Evolutionary conservation across 2,888 invertebrate genomes (phyloP).

Genomic region (Drosophila algonquin): DNA sequence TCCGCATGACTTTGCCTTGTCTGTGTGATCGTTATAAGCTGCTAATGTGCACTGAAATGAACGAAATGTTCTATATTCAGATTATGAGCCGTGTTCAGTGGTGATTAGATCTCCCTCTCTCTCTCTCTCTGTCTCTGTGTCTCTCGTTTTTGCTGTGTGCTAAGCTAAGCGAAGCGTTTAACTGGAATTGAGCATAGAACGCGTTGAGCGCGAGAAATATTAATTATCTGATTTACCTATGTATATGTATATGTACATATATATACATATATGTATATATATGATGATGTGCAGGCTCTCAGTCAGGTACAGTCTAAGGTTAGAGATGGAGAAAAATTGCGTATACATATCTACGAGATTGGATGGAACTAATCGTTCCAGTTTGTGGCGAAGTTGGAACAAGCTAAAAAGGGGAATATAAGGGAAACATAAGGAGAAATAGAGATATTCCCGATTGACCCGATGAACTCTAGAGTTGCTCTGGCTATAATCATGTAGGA

Average conservation of each 20-base stretch:
- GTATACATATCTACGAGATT: no score
- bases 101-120: constrained; percentile 3
- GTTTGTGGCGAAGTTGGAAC: background rate
- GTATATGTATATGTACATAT: background rate
- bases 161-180: constrained; percentile 58
- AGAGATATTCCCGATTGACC: no score
- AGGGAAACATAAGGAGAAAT: no score
- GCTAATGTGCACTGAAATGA: constrained; percentile 53
- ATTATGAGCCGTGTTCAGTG: constrained; percentile 13
- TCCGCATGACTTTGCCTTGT: constrained; percentile 29
- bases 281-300: background rate
- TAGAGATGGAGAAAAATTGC: no score
- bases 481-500: no score
- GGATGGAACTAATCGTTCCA: no score
- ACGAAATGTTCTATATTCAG: constrained; percentile 40
- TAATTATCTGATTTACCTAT: constrained; percentile 47
- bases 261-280: background rate
- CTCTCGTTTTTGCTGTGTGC: constrained; percentile 18
- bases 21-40: constrained; percentile 50
- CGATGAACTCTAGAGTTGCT: no score
- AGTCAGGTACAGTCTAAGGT: background rate
- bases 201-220: constrained; percentile 52
- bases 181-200: constrained; percentile 59
- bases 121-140: constrained; percentile 9
- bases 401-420: no score